phyloP scores from a whole-genome alignment of 1,140 invertebrate species.

The Drosophila bifasciata region DNA sequence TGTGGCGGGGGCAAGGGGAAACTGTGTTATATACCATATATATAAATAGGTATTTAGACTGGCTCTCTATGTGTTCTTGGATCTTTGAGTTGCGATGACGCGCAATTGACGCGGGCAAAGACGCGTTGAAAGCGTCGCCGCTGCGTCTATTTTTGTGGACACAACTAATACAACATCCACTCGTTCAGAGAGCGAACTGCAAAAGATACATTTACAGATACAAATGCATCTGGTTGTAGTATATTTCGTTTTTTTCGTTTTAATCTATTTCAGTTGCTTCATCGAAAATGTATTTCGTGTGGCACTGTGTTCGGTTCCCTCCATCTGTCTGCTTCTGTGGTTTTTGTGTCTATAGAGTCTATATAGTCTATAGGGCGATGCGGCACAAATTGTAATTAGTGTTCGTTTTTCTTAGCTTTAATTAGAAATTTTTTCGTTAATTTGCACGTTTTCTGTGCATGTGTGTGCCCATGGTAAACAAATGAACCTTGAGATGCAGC shows the following conservation, averaged over 20 bases:
- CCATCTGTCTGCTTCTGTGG: constrained; percentile 29
- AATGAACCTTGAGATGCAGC: constrained; percentile 71
- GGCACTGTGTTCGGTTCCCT: constrained; percentile 3
- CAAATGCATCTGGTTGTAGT: constrained; percentile 50
- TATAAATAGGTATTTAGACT: constrained; percentile 69
- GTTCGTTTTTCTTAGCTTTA: constrained; percentile 66
- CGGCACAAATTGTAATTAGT: constrained; percentile 77
- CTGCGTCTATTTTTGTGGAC: constrained; percentile 67
- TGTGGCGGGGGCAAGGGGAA: not conserved
- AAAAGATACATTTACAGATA: constrained; percentile 28
- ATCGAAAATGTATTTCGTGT: constrained; percentile 57
- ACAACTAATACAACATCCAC: constrained; percentile 41
- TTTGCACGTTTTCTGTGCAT: constrained; percentile 42
- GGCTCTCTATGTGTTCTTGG: constrained; percentile 52
- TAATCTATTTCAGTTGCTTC: constrained; percentile 73
- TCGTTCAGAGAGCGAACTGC: constrained; percentile 33
- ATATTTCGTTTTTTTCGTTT: constrained; percentile 56
- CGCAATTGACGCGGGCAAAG: constrained; percentile 78
- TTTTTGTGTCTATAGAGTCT: constrained; percentile 35
- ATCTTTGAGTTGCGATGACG: constrained; percentile 66
- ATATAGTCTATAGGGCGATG: constrained; percentile 60
- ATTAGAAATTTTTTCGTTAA: constrained; percentile 64
- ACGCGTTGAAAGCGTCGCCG: constrained; percentile 74
- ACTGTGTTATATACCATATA: constrained; percentile 38
- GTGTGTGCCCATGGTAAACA: constrained; percentile 42